phyloP scores from a whole-genome alignment of 2,888 invertebrate species.

The Clitarchus hookeri region DNA sequence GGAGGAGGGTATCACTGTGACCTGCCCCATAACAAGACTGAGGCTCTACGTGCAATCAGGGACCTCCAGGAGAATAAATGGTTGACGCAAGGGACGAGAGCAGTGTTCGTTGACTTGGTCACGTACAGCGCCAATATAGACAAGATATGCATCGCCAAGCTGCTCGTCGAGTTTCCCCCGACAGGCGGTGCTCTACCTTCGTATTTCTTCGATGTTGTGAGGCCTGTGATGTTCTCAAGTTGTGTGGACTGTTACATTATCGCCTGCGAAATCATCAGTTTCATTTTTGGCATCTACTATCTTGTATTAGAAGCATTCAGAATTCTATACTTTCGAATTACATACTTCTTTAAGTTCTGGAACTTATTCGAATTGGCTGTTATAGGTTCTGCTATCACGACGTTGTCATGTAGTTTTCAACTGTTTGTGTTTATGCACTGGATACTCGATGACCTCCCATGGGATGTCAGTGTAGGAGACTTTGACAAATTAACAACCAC shows the following conservation, averaged over 20 bases:
- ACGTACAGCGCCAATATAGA: slow-evolving; percentile 76
- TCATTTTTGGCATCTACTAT: slow-evolving; percentile 64
- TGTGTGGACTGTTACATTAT: slow-evolving; percentile 58
- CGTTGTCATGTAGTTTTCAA: not conserved
- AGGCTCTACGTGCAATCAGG: slow-evolving; percentile 56
- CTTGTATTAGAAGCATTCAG: slow-evolving; percentile 60
- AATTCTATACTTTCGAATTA: slow-evolving; percentile 57
- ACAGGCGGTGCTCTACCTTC: slow-evolving; percentile 70
- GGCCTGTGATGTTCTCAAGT: slow-evolving; percentile 61
- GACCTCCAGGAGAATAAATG: slow-evolving; percentile 63
- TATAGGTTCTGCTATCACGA: slow-evolving; percentile 50
- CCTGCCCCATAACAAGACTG: slow-evolving; percentile 54
- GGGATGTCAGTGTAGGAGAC: not conserved
- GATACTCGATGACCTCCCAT: not conserved
- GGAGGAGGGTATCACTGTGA: slow-evolving; percentile 64
- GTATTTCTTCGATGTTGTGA: slow-evolving; percentile 61
- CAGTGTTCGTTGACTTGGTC: slow-evolving; percentile 71
- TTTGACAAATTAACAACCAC: not conserved
- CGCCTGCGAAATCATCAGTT: slow-evolving; percentile 60
- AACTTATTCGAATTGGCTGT: slow-evolving; percentile 67
- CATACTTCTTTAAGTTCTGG: slow-evolving; percentile 66
- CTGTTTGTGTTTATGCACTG: not conserved
- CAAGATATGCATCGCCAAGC: slow-evolving; percentile 67
- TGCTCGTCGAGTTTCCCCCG: slow-evolving; percentile 72
- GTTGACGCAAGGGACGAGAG: slow-evolving; percentile 70